Percentiles rank a stretch among this genome's conserved stretches.
These are phyloP conservation scores for Fragum whitleyi DNA, from an alignment of 2,888 invertebrate species.

Conservation along the genomic window DNA sequence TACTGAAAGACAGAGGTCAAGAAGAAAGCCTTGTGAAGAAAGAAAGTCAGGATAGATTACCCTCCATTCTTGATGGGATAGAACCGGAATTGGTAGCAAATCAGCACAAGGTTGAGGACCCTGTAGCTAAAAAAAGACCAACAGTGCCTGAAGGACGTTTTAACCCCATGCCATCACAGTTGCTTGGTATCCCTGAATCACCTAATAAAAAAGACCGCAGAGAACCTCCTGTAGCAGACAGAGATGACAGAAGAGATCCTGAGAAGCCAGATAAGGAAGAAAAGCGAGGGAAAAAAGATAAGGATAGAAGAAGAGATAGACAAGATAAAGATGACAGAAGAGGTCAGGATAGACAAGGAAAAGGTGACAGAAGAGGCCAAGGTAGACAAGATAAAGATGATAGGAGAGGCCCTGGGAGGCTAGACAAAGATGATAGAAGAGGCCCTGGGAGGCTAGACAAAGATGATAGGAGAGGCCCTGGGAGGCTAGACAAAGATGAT, in stretches of 20 bases:
- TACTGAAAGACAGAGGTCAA: not conserved
- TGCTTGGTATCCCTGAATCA: not conserved
- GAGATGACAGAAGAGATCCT: conserved; percentile 4
- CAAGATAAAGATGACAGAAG: not conserved
- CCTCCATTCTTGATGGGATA: conserved; percentile 7
- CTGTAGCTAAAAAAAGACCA: not conserved
- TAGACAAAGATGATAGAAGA: not conserved
- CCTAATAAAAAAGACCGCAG: not conserved
- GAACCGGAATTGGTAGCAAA: not conserved
- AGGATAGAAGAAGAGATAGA: not conserved
- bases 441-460: not conserved
- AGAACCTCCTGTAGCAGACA: not conserved
- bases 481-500: not conserved
- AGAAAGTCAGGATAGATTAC: not conserved
- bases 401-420: not conserved
- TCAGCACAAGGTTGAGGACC: not conserved
- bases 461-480: not conserved
- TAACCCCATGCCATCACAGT: not conserved
- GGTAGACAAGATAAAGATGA: not conserved
- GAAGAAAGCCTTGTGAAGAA: not conserved
- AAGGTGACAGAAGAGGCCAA: not conserved
- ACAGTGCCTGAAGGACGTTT: not conserved
- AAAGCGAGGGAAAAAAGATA: not conserved
- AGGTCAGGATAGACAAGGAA: not conserved
- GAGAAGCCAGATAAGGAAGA: not conserved